Evolutionary conservation across 2,888 invertebrate species (phyloP).

Genomic region (Amiota minor): DNA sequence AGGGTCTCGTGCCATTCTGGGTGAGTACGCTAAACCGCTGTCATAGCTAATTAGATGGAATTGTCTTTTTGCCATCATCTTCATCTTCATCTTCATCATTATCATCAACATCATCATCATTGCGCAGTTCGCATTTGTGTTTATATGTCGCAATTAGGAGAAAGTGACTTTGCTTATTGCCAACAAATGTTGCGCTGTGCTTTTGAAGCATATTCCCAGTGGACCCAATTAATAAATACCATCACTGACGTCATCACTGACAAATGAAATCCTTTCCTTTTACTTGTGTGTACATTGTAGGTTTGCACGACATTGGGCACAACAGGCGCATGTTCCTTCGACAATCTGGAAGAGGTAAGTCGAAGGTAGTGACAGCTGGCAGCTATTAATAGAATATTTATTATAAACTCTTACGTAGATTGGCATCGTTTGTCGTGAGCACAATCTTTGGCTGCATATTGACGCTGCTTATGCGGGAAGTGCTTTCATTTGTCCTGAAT

Average conservation of each 20-base stretch:
- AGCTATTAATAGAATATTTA: conserved; percentile 1
- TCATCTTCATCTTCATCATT: background rate
- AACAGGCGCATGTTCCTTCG: conserved; percentile 97
- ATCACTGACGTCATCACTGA: conserved; percentile 28
- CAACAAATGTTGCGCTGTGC: conserved; percentile 34
- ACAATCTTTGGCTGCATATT: conserved; percentile 95
- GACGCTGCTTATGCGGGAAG: conserved; percentile 99
- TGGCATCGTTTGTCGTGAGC: conserved; percentile 80
- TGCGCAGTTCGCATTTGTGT: conserved; percentile 42
- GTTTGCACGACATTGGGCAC: conserved; percentile 96
- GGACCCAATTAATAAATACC: conserved; percentile 64
- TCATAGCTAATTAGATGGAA: conserved; percentile 60
- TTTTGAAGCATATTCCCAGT: conserved; percentile 53
- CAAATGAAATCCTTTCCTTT: conserved; percentile 37
- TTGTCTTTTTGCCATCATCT: background rate
- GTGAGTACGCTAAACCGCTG: conserved; percentile 76
- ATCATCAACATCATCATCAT: conserved; percentile 5
- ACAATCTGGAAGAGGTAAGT: conserved; percentile 81
- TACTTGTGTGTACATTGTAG: conserved; percentile 74
- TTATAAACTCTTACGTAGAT: conserved; percentile 68
- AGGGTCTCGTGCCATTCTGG: conserved; percentile 92
- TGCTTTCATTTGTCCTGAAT: conserved; percentile 96
- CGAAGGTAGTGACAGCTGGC: conserved; percentile 35
- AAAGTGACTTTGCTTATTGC: conserved; percentile 47
- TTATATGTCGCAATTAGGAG: conserved; percentile 41